Evolutionary conservation across 2,113 vertebrate genomes (phyloP).

Genomic region (Alces alces): DNA sequence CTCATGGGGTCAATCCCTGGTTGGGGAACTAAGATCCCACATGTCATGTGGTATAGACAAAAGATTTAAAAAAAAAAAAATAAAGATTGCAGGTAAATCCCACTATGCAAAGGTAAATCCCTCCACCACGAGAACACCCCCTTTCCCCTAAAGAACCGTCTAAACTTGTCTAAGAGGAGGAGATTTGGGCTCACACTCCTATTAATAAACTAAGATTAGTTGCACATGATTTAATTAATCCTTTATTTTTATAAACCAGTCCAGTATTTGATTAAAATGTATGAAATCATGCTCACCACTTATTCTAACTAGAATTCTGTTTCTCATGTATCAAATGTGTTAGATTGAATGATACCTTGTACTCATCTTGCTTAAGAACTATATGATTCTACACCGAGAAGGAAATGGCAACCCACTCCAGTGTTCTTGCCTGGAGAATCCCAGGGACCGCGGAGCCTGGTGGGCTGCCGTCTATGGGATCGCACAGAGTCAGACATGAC

Average conservation of each 20-base stretch:
- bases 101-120: background rate
- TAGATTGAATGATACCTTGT: background rate
- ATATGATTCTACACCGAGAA: background rate
- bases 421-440: no score
- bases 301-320: background rate
- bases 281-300: background rate
- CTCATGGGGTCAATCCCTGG: background rate
- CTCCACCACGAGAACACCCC: background rate
- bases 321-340: background rate
- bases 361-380: background rate
- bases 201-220: background rate
- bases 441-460: no score
- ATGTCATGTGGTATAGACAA: background rate
- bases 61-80: background rate
- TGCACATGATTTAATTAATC: background rate
- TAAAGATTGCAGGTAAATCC: background rate
- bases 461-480: no score
- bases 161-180: background rate
- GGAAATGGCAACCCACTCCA: no score
- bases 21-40: background rate
- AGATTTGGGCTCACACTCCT: background rate
- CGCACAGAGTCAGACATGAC: no score
- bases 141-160: background rate
- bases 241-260: background rate
- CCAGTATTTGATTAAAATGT: background rate